Evolutionary conservation across 2,797 vertebrate species (phyloP).

Genomic region (Arctocebus calabarensis): DNA sequence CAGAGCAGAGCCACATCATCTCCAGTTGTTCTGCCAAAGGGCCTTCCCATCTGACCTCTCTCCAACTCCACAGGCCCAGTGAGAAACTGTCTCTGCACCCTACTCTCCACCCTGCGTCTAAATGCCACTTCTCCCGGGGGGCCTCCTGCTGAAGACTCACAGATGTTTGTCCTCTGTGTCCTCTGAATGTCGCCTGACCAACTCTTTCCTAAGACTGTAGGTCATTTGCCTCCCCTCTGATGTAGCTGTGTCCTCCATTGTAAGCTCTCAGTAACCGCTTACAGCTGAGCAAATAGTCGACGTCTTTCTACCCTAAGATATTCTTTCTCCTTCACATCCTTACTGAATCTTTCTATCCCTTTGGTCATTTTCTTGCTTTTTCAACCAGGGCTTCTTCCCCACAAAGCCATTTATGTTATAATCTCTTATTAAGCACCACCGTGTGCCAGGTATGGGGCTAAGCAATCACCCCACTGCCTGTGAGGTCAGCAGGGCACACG

Average conservation of each 20-base stretch:
- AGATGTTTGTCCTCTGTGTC: neutral
- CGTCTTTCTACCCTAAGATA: neutral
- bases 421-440: neutral
- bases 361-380: neutral
- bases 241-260: fast-evolving
- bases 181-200: neutral
- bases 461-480: neutral
- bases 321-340: neutral
- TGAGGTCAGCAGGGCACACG: neutral
- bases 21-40: neutral
- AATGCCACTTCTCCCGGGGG: neutral
- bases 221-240: too few relatives aligned
- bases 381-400: neutral
- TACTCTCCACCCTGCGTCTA: neutral
- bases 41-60: neutral
- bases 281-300: neutral
- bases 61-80: neutral
- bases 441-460: neutral
- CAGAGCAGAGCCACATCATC: neutral
- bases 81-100: neutral
- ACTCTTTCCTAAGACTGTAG: neutral
- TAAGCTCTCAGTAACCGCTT: neutral
- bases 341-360: neutral
- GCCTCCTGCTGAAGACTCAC: neutral
- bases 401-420: neutral